These are phyloP conservation scores for Helobdella robusta DNA, from an alignment of 2,888 invertebrate species.

Conservation along the genomic window DNA sequence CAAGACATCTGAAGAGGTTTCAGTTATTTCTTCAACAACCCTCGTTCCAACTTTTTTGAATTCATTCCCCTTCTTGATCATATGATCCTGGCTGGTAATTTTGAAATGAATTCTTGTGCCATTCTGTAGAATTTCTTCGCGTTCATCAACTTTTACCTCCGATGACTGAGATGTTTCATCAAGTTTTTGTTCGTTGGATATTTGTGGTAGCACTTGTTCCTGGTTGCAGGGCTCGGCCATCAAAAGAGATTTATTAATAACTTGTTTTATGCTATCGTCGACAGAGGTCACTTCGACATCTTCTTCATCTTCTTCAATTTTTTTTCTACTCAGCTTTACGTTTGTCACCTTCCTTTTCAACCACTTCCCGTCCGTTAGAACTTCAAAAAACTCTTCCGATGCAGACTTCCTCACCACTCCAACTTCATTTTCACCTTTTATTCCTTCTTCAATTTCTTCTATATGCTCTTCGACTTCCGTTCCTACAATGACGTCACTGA, in stretches of 20 bases:
- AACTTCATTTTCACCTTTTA: background rate
- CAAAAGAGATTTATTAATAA: too few species aligned
- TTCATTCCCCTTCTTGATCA: background rate
- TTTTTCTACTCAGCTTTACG: conserved; percentile 11
- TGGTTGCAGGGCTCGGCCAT: too few species aligned
- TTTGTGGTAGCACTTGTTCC: background rate
- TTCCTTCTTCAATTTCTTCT: conserved; percentile 16
- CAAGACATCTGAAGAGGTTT: background rate
- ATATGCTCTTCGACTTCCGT: conserved; percentile 21
- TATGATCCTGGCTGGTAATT: conserved; percentile 4
- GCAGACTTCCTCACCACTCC: conserved; percentile 14
- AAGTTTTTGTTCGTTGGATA: too few species aligned
- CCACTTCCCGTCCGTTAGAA: conserved; percentile 9
- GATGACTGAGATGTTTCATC: background rate
- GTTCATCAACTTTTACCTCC: conserved; percentile 1
- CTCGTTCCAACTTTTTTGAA: background rate
- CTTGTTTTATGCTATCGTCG: too few species aligned
- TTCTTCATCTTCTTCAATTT: too few species aligned
- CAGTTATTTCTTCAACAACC: background rate
- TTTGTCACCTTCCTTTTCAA: conserved; percentile 15
- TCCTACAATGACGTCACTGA: conserved; percentile 8
- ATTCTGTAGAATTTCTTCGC: background rate
- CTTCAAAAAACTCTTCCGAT: conserved; percentile 8
- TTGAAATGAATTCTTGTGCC: conserved; percentile 9
- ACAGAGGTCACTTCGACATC: too few species aligned